Percentiles rank a stretch among this genome's conserved stretches.
phyloP scores from a whole-genome alignment of 2,797 vertebrate species.

The Sparus aurata region DNA sequence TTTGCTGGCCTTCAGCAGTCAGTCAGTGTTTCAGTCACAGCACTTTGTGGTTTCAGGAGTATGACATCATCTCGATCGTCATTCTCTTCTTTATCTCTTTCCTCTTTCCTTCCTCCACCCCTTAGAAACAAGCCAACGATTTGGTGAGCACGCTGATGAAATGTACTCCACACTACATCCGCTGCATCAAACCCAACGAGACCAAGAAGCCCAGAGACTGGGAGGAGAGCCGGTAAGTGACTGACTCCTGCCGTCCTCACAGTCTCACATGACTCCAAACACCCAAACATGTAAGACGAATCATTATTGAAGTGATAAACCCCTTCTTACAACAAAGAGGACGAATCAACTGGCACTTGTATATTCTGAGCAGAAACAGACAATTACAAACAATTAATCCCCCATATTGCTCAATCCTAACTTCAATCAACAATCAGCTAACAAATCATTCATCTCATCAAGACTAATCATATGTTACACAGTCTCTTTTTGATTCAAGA shows the following conservation, averaged over 20 bases:
- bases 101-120: background rate
- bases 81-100: background rate
- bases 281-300: background rate
- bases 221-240: constrained; percentile 95
- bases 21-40: background rate
- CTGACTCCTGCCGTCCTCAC: background rate
- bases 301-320: background rate
- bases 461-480: background rate
- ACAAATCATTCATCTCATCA: background rate
- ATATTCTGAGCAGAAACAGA: background rate
- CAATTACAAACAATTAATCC: no score
- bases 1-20: constrained; percentile 38
- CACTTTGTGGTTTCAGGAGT: constrained; percentile 2
- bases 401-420: no score
- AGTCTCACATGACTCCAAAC: background rate
- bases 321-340: background rate
- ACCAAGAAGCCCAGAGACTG: constrained; percentile 97
- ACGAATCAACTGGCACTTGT: background rate
- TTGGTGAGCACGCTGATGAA: constrained; percentile 98
- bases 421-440: background rate
- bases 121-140: constrained; percentile 98
- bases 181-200: constrained; percentile 99
- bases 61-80: constrained; percentile 3
- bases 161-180: constrained; percentile 98
- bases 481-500: background rate